Percentiles rank a stretch among this genome's conserved stretches.
phyloP scores from a whole-genome alignment of 2,888 invertebrate species.

The Stramonita haemastoma region DNA sequence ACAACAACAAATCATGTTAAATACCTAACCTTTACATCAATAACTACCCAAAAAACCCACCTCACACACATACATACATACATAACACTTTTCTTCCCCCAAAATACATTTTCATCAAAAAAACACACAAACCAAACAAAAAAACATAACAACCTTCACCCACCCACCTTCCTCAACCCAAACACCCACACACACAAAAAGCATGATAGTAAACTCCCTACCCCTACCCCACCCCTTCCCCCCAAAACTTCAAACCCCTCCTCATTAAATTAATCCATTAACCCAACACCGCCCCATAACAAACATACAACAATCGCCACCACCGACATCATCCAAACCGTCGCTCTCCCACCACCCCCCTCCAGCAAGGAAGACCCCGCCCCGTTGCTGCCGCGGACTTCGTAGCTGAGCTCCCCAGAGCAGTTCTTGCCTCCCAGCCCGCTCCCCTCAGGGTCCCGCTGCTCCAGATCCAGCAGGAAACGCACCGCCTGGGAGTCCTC shows the following conservation, averaged over 20 bases:
- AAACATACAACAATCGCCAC: not conserved
- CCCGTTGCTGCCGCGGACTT: not conserved
- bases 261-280: too few species aligned
- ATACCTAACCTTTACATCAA: not conserved
- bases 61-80: not conserved
- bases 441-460: not conserved
- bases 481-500: slow-evolving; percentile 31
- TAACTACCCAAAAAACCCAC: not conserved
- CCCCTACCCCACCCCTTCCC: not conserved
- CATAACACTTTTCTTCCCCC: not conserved
- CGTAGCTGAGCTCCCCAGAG: not conserved
- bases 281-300: not conserved
- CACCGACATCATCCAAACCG: not conserved
- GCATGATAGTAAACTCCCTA: too few species aligned
- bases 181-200: slow-evolving; percentile 4
- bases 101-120: not conserved
- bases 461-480: slow-evolving; percentile 35
- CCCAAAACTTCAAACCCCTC: too few species aligned
- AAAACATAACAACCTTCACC: not conserved
- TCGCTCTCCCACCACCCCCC: not conserved
- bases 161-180: not conserved
- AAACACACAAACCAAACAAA: not conserved
- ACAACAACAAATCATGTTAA: too few species aligned
- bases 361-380: not conserved
- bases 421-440: slow-evolving; percentile 14